Conservation (phyloP, 1,140 invertebrate species). For the Aphelinus atriplicis region DNA sequence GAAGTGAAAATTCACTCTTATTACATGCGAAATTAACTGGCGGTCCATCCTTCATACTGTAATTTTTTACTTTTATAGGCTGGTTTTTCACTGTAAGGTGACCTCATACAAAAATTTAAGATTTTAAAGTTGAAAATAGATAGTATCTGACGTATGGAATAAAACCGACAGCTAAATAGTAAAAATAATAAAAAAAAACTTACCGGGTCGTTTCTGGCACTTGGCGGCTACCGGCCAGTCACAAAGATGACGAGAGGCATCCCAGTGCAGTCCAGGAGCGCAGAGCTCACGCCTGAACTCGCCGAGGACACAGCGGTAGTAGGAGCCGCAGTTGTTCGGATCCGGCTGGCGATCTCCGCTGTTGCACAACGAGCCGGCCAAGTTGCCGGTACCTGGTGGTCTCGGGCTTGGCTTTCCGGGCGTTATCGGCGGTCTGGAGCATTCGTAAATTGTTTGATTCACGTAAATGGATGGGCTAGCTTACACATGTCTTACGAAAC, state of each 20-base stretch:
- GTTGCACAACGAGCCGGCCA: conserved; percentile 64
- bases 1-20: too few relatives aligned
- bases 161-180: neutral
- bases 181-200: conserved; percentile 20
- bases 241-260: conserved; percentile 71
- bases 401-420: neutral
- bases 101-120: too few relatives aligned
- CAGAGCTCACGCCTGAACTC: conserved; percentile 76
- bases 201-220: conserved; percentile 66
- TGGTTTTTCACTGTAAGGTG: too few relatives aligned
- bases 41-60: too few relatives aligned
- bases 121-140: too few relatives aligned
- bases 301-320: conserved; percentile 78
- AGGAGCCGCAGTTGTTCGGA: conserved; percentile 77
- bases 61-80: too few relatives aligned
- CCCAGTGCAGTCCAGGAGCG: conserved; percentile 85
- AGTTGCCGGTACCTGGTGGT: conserved; percentile 8
- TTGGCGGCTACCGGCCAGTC: conserved; percentile 82
- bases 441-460: conserved; percentile 44
- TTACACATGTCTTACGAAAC: conserved; percentile 16
- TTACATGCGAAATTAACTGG: too few relatives aligned
- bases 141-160: too few relatives aligned
- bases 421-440: conserved; percentile 50
- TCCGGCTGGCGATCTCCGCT: conserved; percentile 75
- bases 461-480: neutral